Base-by-base conservation (phyloP, 1,140 invertebrate genomes). In the Drosophila setifemur region DNA sequence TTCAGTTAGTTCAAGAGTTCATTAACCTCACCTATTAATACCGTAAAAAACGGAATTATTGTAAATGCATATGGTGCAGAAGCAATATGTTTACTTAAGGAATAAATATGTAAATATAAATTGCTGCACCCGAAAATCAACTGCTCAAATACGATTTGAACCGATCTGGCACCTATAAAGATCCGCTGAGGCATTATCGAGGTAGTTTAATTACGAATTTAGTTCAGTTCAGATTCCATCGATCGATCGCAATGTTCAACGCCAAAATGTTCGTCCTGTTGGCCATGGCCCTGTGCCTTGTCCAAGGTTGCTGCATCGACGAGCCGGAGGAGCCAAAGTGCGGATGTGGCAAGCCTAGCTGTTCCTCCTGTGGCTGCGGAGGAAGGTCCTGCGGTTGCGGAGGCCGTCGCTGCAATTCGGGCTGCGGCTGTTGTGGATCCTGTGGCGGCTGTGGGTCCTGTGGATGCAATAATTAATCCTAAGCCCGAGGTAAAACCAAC, bases 221-320 rank as follows among this genome's bases (percentile, higher is more conserved):
- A 0, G 26, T 39, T 18, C 25, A 16, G 6, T 12, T 3, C 14
- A 31, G 19, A n/a, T 21, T 12, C 1, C 14, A 5, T 9, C 2
- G 6, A n/a, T 1, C 31, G 1, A 25, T 25, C 6, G 2, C 14
- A n/a, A 71, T 71, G 67, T 45, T 71, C 16, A 26, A 58, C 9
- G 26, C 50, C 16, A 71, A 71, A 29, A 1, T 71, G 0, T 39
- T 71, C 23, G 9, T 71, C 19, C 39, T 71, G 67, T 1, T 71
- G 12, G 39, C 39, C 40, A n/a, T 71, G 3, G 39, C 25, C 29
- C 31, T 71, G 0, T 60, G 66, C 39, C 11, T 71, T 19, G 37
- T 25, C 7, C 44, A 45, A n/a, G 35, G 37, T 6, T 60, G 29
- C n/a, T 23, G 4, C 7, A n/a, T 29, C 1, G 9, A 14, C 3